Base-by-base conservation (phyloP, 2,888 invertebrate genomes). In the Tetrapedia diversipes region DNA sequence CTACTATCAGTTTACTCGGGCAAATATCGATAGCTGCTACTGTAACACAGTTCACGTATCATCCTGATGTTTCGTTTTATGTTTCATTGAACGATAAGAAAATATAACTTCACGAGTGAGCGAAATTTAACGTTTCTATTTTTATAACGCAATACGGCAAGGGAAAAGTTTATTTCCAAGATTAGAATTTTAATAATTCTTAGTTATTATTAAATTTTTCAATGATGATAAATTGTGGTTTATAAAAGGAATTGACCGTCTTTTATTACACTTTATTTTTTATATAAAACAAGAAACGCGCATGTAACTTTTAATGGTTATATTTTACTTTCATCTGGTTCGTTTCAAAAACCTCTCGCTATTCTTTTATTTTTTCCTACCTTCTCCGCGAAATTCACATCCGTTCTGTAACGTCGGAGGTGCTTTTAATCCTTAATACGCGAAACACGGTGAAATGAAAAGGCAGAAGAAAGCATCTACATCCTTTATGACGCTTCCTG, bases 401-500 rank as follows among this genome's bases (percentile, higher is more conserved):
- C 34, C 60, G 27, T 57, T 19, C n/a, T 22, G 49, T 41, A 57
- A 57, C 49, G 56, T n/a, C 4, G 19, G 32, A 41, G 70, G 51
- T 51, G 29, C 51, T 51, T 66, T 66, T 59, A 67, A 59, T 67
- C 51, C 57, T 67, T 71, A 71, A 71, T 59, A 53, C 34, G 57
- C 1, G 37, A n/a, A 67, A 67, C 43, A 67, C 34, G 59, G 34
- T 16, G 43, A 68, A 51, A 67, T 29, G 51, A 59, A 59, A 57
- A 59, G 57, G 66, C 41, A 32, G n/a, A 53, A 59, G 67, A 45
- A 71, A 57, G 37, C 29, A 67, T 59, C 51, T 59, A 51, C 71
- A 67, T 71, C 37, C 57, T 71, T 71, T 71, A 71, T 71, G 41
- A 27, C 32, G 57, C n/a, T 59, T 67, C 49, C 67, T 67, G 43